Percentiles rank a stretch among this genome's conserved stretches.
Conservation (phyloP, 2,888 invertebrate genomes). For the Hirudinaria manillensis region DNA sequence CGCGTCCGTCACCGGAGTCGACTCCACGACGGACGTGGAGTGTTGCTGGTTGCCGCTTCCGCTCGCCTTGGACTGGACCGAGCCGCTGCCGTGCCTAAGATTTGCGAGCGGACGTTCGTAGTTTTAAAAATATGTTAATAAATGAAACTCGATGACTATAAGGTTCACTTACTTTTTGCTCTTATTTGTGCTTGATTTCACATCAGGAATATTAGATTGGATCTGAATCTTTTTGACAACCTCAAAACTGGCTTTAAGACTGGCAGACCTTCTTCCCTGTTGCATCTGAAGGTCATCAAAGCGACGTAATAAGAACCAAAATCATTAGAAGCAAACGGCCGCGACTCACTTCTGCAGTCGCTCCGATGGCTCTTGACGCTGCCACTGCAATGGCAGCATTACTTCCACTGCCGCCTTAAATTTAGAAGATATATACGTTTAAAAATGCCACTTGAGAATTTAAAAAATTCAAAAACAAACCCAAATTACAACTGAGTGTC, state of each 20-base stretch:
- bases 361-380: constrained; percentile 89
- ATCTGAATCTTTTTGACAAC: constrained; percentile 58
- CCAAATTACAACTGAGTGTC: constrained; percentile 34
- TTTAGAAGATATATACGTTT: constrained; percentile 35
- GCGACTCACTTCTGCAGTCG: constrained; percentile 67
- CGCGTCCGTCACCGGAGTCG: constrained; percentile 57
- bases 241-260: constrained; percentile 88
- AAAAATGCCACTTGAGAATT: neutral
- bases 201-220: neutral
- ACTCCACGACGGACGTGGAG: constrained; percentile 40
- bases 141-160: neutral
- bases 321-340: constrained; percentile 24
- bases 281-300: constrained; percentile 63
- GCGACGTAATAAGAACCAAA: neutral
- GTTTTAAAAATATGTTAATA: too few species aligned
- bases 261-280: constrained; percentile 84
- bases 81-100: constrained; percentile 10
- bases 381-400: constrained; percentile 75
- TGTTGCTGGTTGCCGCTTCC: neutral
- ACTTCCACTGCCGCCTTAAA: constrained; percentile 76
- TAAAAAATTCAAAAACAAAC: constrained; percentile 16
- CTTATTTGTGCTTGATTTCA: constrained; percentile 1
- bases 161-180: constrained; percentile 14
- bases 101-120: neutral
- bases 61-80: neutral